Evolutionary conservation across 2,113 vertebrate genomes (phyloP).

Genomic region (Odobenus rosmarus): DNA sequence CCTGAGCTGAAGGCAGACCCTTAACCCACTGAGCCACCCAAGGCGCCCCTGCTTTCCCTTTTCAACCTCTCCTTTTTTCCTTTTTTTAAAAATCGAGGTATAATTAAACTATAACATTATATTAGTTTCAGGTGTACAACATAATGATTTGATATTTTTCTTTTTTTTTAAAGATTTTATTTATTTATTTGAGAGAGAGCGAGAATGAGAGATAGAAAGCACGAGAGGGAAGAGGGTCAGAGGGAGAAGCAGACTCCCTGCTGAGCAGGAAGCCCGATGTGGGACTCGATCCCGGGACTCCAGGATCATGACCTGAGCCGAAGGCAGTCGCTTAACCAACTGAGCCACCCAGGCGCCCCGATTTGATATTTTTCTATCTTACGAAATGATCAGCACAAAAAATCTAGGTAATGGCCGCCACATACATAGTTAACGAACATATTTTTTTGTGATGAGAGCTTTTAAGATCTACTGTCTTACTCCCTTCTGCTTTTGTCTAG

Average conservation of each 20-base stretch:
- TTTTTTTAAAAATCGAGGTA: neutral
- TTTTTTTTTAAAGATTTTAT: too few relatives aligned
- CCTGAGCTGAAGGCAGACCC: neutral
- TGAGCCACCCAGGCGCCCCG: too few relatives aligned
- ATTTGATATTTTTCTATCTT: neutral
- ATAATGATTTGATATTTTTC: neutral
- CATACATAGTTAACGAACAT: neutral
- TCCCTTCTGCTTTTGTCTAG: neutral
- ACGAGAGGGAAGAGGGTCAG: too few relatives aligned
- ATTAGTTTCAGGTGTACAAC: neutral
- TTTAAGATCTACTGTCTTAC: neutral
- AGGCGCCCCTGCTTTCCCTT: neutral
- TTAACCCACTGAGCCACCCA: neutral
- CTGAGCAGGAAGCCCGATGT: too few relatives aligned
- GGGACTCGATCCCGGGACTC: too few relatives aligned
- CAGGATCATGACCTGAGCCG: too few relatives aligned
- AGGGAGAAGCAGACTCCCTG: too few relatives aligned
- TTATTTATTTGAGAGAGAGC: too few relatives aligned
- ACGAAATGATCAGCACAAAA: neutral
- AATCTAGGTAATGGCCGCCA: neutral
- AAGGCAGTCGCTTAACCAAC: too few relatives aligned
- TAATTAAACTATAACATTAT: neutral
- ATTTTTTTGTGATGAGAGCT: neutral
- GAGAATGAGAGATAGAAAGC: too few relatives aligned
- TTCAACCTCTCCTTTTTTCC: too few relatives aligned